Base-by-base conservation (phyloP, 2,113 vertebrate species). In the Dasyurus viverrinus region DNA sequence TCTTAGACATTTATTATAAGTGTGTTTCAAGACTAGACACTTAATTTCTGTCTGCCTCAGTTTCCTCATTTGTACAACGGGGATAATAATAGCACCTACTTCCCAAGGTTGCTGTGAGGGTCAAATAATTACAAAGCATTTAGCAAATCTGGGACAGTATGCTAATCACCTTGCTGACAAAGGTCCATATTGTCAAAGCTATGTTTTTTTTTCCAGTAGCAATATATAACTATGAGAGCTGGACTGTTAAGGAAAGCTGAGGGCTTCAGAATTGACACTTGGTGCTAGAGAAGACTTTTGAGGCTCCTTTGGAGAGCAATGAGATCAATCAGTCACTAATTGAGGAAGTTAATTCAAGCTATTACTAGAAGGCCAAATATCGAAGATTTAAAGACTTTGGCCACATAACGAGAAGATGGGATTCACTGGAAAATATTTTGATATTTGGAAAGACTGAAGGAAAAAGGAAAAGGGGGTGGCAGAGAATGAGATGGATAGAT, bases 211-310 rank as follows among this genome's bases (percentile, higher is more conserved):
- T 48, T 36, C 57, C 57, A 68, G 55, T 11, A 57, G 55, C 9
- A 27, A 1, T 10, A 5, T 27, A 57, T 27, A 23, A 8, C 55
- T 57, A n/a, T n/a, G 55, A 60, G 57, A 68, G 57, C 36, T 68
- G 27, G 57, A 68, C 10, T 68, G 14, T 68, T 14, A 36, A 36
- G 57, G 60, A 94, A 95, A 94, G 92, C 2, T 53, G 93, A 95
- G n/a, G 25, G 84, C 76, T 92, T 26, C 48, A 36, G 90, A 84
- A 91, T 14, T 68, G 57, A 53, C 42, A 50, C 16, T 50, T 30
- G 50, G 46, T 14, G 10, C 10, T 91, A 8, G 52, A 60, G 90
- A 93, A 89, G 8, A 2, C 60, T 95, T 89, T n/a, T 91, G n/a
- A 42, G 92, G 54, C 12, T 30, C 22, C 57, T 30, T 68, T 68